Evolutionary conservation across 2,113 vertebrate genomes (phyloP), one percentile per base, ranked within the genome.

Genomic region (Phrynocephalus versicolor): DNA sequence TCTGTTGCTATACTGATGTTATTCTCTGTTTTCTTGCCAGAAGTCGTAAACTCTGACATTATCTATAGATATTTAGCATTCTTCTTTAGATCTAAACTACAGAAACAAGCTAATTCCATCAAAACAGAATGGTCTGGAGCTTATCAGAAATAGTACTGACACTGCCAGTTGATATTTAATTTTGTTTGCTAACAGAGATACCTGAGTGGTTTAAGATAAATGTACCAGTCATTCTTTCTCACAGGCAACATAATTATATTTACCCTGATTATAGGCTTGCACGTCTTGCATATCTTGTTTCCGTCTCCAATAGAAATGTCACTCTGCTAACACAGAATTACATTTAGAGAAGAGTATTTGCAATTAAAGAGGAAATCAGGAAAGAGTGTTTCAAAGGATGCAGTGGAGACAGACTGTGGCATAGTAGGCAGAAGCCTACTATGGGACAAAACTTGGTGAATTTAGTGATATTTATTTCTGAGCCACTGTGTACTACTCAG

Each of bases 31-130:
- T 81, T 82, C 27, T 35, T 82, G 35, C 23, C 62, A 81, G 16
- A 84, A 84, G 62, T 8, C 65, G 60, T 84, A 3, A 74, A 70
- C 41, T 76, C 73, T 82, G 76, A 73, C 82, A 83, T 70, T 5
- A 8, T 0, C 7, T 84, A 1, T 35, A 41, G 19, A 62, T 79
- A 39, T 80, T 79, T 86, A 27, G 75, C 81, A 88, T 21, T 70
- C 64, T 70, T 25, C 13, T 57, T 39, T 65, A 64, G 0, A 27
- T 21, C 41, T 55, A 81, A 62, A 6, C 2, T 3, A 21, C 5
- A 62, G 70, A 25, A 51, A 57, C 35, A 13, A 55, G 85, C 62
- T 30, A 10, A 55, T 80, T 83, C 62, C 1, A 41, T 74, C 83
- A 37, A 76, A 91, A 72, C 30, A 82, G 70, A 13, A 1, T 6